Base-by-base conservation (phyloP, 1,140 invertebrate species). In the Drosophila sturtevanti region DNA sequence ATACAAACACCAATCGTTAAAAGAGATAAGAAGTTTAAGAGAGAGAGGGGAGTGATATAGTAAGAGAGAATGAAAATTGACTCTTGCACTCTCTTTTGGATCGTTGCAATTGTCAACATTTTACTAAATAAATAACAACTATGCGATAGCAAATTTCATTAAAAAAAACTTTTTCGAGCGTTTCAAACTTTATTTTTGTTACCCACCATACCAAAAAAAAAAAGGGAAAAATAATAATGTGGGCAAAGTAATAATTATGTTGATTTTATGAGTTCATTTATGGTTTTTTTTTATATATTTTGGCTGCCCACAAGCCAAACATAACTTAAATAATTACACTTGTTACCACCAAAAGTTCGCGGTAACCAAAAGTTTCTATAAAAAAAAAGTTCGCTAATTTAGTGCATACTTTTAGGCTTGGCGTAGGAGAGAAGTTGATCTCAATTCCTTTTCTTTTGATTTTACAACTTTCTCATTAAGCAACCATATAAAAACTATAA, bases 321-420 rank as follows among this genome's bases (percentile, higher is more conserved):
- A 48, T 48, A 21, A 48, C 41, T 48, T 14, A 48, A 48, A 48
- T 48, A 48, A 48, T 48, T 48, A 48, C 16, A 11, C 18, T 48
- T 48, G 2, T 14, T 48, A 11, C 16, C 16, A 18, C 16, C 41
- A 18, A 44, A 44, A 44, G 41, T 18, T 18, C 41, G 14, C 41
- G 41, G 9, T 18, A 44, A 44, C 41, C 27, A 31, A 31, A 31
- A 31, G 7, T 35, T 48, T 48, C 41, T 11, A 18, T 21, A 1
- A 4, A 44, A 10, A 10, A 48, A 48, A 18, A 48, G 41, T 48
- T 48, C 18, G 16, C 41, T 48, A 48, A 21, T 48, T 48, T 48
- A 48, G 41, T 48, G 41, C 41, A 48, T 48, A 48, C 41, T 48
- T 48, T 48, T 48, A 48, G 41, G 41, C 41, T 21, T 18, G 16